Percentiles rank a stretch among this genome's conserved stretches.
Evolutionary conservation across 2,888 invertebrate genomes (phyloP).

Genomic region (Habroteleia sp.): DNA sequence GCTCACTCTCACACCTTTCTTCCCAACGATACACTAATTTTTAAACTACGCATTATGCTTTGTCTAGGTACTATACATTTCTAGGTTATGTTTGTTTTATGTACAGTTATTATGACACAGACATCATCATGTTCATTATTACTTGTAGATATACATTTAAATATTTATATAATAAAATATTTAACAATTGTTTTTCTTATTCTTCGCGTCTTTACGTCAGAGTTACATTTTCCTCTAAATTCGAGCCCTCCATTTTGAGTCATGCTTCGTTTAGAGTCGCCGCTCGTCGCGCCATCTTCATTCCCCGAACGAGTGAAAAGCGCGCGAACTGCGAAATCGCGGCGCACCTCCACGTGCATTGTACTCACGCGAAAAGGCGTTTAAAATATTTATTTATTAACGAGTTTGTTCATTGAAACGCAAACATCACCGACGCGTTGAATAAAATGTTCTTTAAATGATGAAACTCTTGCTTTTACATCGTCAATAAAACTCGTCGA

Average conservation of each 20-base stretch:
- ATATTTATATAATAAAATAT: slow-evolving; percentile 33
- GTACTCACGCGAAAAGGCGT: not conserved
- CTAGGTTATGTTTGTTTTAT: slow-evolving; percentile 28
- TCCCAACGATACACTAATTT: not conserved
- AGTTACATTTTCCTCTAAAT: too few species aligned
- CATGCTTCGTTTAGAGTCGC: too few species aligned
- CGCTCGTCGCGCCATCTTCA: too few species aligned
- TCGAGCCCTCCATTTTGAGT: too few species aligned
- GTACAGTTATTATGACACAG: slow-evolving; percentile 36
- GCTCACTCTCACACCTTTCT: slow-evolving; percentile 6
- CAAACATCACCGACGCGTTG: not conserved
- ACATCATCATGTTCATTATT: slow-evolving; percentile 17
- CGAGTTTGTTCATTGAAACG: not conserved
- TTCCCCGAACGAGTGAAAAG: too few species aligned
- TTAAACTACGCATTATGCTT: slow-evolving; percentile 8
- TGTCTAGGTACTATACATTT: slow-evolving; percentile 20
- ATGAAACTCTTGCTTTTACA: not conserved
- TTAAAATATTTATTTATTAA: not conserved
- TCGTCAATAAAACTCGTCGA: slow-evolving; percentile 8
- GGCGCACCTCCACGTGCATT: slow-evolving; percentile 5
- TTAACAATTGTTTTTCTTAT: slow-evolving; percentile 23
- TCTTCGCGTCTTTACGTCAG: too few species aligned
- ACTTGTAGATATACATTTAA: slow-evolving; percentile 19
- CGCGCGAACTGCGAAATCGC: not conserved
- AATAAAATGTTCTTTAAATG: slow-evolving; percentile 1